Percentiles rank a stretch among this genome's conserved stretches.
Conservation (phyloP, 2,888 invertebrate species). For the Sinodicranocentrus sp. region DNA sequence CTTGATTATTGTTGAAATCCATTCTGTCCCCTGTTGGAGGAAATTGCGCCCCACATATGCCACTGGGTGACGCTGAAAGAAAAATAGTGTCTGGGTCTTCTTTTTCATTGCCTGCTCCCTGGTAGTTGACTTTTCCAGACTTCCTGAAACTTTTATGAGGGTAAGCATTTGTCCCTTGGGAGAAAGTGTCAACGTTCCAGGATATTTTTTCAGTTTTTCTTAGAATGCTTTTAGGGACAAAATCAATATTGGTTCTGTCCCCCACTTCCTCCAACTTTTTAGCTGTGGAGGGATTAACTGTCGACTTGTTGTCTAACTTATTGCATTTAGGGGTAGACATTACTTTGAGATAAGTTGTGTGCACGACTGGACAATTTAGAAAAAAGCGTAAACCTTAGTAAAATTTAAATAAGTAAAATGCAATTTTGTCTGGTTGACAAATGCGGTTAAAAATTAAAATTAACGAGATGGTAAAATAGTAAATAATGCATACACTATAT, state of each 20-base stretch:
- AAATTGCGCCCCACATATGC: constrained; percentile 45
- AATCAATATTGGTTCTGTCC: neutral
- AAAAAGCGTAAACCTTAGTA: no score
- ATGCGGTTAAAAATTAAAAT: no score
- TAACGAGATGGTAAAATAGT: no score
- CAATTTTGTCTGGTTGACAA: no score
- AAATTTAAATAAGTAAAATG: no score
- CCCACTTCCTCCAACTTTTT: neutral
- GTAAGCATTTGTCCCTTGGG: neutral
- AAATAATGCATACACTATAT: no score
- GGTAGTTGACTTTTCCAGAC: neutral
- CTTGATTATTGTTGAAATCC: constrained; percentile 44
- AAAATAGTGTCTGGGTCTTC: constrained; percentile 12
- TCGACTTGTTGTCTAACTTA: neutral
- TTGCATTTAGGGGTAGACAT: neutral
- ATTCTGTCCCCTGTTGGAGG: neutral
- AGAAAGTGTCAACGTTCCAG: neutral
- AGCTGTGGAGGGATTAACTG: neutral
- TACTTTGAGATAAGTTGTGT: no score
- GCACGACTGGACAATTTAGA: no score
- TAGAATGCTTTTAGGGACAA: constrained; percentile 30
- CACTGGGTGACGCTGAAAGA: neutral
- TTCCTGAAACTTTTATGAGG: neutral
- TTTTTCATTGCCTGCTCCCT: neutral
- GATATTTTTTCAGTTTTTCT: constrained; percentile 24